Percentiles rank a stretch among this genome's conserved stretches.
phyloP scores from a whole-genome alignment of 1,140 invertebrate genomes.

The Colletes gigas region DNA sequence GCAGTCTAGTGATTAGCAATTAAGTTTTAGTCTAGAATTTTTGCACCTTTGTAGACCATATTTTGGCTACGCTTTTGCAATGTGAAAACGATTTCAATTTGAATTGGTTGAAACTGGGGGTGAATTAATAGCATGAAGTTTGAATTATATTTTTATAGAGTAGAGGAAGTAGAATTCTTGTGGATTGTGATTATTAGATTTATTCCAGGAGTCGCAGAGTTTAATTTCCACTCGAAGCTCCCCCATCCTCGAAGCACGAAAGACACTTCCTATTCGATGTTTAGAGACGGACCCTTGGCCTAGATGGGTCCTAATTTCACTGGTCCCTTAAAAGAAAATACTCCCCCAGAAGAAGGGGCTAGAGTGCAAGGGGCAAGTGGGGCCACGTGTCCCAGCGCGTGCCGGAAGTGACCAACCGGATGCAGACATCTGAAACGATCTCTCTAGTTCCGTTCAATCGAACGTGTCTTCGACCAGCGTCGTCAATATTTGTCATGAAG shows the following conservation, averaged over 20 bases:
- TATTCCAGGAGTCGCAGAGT: too few species aligned
- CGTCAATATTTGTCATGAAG: constrained; percentile 42
- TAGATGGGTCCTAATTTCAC: constrained; percentile 60
- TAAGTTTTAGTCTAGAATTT: too few species aligned
- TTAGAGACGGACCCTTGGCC: constrained; percentile 55
- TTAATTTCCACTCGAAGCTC: constrained; percentile 22
- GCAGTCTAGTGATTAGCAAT: too few species aligned
- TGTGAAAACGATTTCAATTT: too few species aligned
- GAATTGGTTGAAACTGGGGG: too few species aligned
- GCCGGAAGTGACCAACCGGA: constrained; percentile 82
- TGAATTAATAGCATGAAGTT: too few species aligned
- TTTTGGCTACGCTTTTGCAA: too few species aligned
- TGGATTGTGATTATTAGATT: too few species aligned
- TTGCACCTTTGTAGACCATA: too few species aligned
- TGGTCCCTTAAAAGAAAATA: constrained; percentile 59
- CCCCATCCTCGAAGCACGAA: constrained; percentile 28
- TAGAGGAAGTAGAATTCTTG: too few species aligned
- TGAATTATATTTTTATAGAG: too few species aligned
- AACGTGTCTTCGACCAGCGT: constrained; percentile 63
- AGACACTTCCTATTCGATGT: constrained; percentile 57
- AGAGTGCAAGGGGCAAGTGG: constrained; percentile 63
- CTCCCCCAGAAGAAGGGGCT: constrained; percentile 53
- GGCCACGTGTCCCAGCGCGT: constrained; percentile 79
- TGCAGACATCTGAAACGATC: constrained; percentile 78
- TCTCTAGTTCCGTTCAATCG: constrained; percentile 53